Percentiles rank a stretch among this genome's conserved stretches.
These are phyloP conservation scores for Rhynchophorus ferrugineus DNA, from an alignment of 1,140 invertebrate genomes.

Conservation along the genomic window DNA sequence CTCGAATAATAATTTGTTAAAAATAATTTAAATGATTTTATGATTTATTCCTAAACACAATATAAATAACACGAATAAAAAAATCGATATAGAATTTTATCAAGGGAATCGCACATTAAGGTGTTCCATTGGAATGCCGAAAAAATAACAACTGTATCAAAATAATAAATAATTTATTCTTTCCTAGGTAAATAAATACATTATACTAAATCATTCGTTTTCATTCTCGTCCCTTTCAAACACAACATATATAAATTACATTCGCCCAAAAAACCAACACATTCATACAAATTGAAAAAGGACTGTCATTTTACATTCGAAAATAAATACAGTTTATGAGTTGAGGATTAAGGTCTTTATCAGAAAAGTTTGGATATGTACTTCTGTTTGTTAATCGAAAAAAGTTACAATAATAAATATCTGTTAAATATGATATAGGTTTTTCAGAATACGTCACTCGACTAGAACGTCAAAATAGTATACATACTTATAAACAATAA, in stretches of 20 bases:
- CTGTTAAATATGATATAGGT: too few species aligned
- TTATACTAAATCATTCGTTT: conserved; percentile 1
- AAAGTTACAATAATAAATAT: background rate
- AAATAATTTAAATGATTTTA: too few species aligned
- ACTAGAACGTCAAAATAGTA: conserved; percentile 2
- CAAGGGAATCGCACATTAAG: too few species aligned
- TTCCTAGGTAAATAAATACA: conserved; percentile 3
- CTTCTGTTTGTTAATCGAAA: conserved; percentile 13
- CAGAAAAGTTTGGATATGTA: too few species aligned
- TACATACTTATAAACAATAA: background rate
- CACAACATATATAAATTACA: conserved; percentile 3
- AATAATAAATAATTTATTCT: conserved; percentile 6
- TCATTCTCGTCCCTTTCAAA: background rate
- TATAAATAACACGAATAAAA: too few species aligned
- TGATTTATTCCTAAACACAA: too few species aligned
- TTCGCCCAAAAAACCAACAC: background rate
- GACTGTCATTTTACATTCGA: background rate
- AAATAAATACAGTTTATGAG: too few species aligned
- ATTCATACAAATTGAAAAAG: background rate
- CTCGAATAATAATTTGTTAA: too few species aligned
- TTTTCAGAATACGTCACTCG: background rate
- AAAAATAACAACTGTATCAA: conserved; percentile 1
- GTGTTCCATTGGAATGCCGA: too few species aligned
- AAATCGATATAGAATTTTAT: too few species aligned
- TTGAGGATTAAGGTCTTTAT: too few species aligned